Evolutionary conservation across 92 coral and sea anemone genomes (phyloP).

Genomic region (Muricea muricata): DNA sequence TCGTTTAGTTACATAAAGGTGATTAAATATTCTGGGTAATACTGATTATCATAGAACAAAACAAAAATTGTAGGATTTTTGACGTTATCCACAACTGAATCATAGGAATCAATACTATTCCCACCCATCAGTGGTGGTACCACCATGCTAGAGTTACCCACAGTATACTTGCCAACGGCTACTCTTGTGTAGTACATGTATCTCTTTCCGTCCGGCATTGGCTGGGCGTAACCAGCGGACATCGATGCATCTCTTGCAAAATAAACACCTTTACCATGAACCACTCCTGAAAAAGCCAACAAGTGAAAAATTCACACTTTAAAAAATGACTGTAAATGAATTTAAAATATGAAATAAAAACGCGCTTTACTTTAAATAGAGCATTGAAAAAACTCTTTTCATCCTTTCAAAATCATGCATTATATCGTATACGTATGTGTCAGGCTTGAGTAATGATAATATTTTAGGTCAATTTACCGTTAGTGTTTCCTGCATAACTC

Average conservation of each 20-base stretch:
- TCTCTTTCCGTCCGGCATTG: slow-evolving; percentile 37
- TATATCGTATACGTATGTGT: background rate
- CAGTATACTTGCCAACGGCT: slow-evolving; percentile 75
- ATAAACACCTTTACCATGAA: slow-evolving; percentile 75
- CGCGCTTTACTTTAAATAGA: no score
- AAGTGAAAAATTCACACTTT: background rate
- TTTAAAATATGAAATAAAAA: background rate
- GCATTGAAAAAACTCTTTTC: no score
- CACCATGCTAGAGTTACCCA: slow-evolving; percentile 40
- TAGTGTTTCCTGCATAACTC: slow-evolving; percentile 70
- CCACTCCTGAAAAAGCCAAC: slow-evolving; percentile 8
- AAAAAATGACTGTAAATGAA: background rate
- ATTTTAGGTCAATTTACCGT: slow-evolving; percentile 50
- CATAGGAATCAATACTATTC: slow-evolving; percentile 33
- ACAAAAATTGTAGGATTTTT: slow-evolving; percentile 67
- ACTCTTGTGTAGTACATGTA: slow-evolving; percentile 76
- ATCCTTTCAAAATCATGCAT: no score
- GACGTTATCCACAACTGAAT: slow-evolving; percentile 67
- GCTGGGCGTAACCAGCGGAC: slow-evolving; percentile 69
- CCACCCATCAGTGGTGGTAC: slow-evolving; percentile 67
- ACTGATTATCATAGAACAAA: slow-evolving; percentile 77
- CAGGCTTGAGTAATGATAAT: background rate
- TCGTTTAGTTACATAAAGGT: slow-evolving; percentile 59
- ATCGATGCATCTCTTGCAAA: slow-evolving; percentile 71
- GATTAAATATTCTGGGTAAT: slow-evolving; percentile 88